Evolutionary conservation across 1,140 invertebrate species (phyloP).

Genomic region (Tenebrio molitor): DNA sequence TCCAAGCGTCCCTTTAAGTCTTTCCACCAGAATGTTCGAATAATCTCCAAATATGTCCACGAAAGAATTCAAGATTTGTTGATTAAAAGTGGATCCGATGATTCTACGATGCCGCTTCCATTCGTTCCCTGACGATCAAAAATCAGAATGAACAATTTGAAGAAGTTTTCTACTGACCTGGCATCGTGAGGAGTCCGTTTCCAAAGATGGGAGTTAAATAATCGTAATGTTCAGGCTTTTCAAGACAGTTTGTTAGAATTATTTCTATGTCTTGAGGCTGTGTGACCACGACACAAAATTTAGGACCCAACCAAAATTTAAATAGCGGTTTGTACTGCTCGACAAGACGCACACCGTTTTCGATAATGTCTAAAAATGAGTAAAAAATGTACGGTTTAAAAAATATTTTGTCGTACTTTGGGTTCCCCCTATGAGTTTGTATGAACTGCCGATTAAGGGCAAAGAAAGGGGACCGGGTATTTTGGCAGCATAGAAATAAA

Average conservation of each 20-base stretch:
- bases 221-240: constrained; percentile 10
- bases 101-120: constrained; percentile 59
- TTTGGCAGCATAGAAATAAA: constrained; percentile 14
- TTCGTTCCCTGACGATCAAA: constrained; percentile 23
- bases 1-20: constrained; percentile 47
- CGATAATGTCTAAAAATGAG: constrained; percentile 23
- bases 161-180: not conserved
- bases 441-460: constrained; percentile 29
- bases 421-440: not conserved
- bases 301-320: constrained; percentile 27
- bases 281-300: not conserved
- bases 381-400: too few species aligned
- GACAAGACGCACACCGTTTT: not conserved
- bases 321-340: not conserved
- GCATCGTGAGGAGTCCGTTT: constrained; percentile 29
- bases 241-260: constrained; percentile 12
- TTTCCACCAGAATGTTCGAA: constrained; percentile 47
- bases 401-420: not conserved
- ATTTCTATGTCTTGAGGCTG: constrained; percentile 38
- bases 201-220: constrained; percentile 16
- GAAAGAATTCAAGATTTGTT: constrained; percentile 55
- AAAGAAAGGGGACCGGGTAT: constrained; percentile 5
- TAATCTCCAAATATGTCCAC: constrained; percentile 51
- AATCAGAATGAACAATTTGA: not conserved
- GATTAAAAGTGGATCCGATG: constrained; percentile 53